Percentiles rank a stretch among this genome's conserved stretches.
phyloP scores from a whole-genome alignment of 2,888 invertebrate genomes.

The Scrobipalpa costella region DNA sequence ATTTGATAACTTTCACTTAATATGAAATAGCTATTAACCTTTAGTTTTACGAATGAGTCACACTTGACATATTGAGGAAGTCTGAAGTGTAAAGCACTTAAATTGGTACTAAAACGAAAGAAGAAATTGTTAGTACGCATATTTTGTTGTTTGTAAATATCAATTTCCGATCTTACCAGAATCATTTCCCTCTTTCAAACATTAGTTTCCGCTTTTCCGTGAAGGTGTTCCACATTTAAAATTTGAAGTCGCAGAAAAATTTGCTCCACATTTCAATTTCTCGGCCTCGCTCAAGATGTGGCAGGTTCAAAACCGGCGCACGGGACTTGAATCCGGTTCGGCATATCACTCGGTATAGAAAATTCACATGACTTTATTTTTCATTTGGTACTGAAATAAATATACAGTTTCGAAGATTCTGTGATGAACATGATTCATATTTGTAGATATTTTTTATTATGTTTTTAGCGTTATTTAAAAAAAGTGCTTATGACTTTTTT shows the following conservation, averaged over 20 bases:
- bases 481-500: no score
- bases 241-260: conserved; percentile 6
- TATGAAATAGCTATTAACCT: not conserved
- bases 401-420: no score
- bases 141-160: not conserved
- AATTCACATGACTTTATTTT: no score
- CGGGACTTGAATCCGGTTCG: conserved; percentile 26
- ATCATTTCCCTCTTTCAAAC: not conserved
- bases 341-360: conserved; percentile 46
- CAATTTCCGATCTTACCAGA: not conserved
- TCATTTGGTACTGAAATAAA: no score
- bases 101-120: no score
- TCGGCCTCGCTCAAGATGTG: not conserved
- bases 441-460: no score
- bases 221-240: not conserved
- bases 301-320: conserved; percentile 37
- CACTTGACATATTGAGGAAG: not conserved
- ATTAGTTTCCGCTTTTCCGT: not conserved
- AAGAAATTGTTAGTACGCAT: not conserved
- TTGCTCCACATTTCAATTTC: not conserved
- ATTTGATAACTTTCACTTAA: conserved; percentile 9
- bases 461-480: no score
- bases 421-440: no score
- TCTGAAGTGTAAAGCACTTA: not conserved
- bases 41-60: not conserved